Evolutionary conservation across 2,888 invertebrate species (phyloP).

Genomic region (Netelia virgata): DNA sequence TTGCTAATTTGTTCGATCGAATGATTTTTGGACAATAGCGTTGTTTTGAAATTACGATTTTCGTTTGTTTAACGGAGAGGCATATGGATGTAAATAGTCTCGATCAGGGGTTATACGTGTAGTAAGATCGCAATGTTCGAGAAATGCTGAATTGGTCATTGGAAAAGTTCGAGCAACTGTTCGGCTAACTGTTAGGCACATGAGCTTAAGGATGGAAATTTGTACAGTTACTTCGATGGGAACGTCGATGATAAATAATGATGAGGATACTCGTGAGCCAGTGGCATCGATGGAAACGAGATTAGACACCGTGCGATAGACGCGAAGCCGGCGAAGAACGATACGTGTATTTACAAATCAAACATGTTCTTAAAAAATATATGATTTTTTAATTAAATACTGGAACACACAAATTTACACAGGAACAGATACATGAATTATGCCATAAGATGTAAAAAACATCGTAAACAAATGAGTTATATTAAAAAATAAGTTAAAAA

Average conservation of each 20-base stretch:
- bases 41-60: too few relatives aligned
- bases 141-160: constrained; percentile 20
- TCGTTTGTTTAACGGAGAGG: too few relatives aligned
- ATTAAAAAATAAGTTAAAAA: too few relatives aligned
- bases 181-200: constrained; percentile 55
- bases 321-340: constrained; percentile 22
- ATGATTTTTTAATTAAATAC: too few relatives aligned
- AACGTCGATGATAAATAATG: constrained; percentile 74
- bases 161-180: constrained; percentile 49
- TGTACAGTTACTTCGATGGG: constrained; percentile 74
- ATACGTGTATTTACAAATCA: neutral
- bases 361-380: constrained; percentile 23
- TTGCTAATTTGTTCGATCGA: too few relatives aligned
- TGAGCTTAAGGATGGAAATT: constrained; percentile 35
- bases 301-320: constrained; percentile 58
- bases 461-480: too few relatives aligned
- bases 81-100: neutral
- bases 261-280: constrained; percentile 36
- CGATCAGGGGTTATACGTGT: neutral
- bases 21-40: too few relatives aligned
- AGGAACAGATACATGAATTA: too few relatives aligned
- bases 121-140: neutral
- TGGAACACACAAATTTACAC: too few relatives aligned
- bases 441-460: too few relatives aligned
- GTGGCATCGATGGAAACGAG: constrained; percentile 73